Percentiles rank a stretch among this genome's conserved stretches.
These are phyloP conservation scores for Zaprionus ghesquierei DNA, from an alignment of 1,140 invertebrate species.

Conservation along the genomic window DNA sequence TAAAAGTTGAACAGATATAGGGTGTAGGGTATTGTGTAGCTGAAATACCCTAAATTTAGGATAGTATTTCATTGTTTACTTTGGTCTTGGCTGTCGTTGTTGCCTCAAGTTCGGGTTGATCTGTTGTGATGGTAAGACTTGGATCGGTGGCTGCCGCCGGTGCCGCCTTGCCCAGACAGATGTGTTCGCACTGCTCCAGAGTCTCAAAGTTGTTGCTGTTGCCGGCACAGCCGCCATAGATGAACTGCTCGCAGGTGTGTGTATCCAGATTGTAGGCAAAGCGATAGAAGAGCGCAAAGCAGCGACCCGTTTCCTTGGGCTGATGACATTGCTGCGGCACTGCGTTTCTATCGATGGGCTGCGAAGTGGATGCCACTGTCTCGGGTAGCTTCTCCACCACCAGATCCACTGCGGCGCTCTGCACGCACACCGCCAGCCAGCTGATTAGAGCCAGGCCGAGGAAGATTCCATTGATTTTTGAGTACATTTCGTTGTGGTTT, in stretches of 20 bases:
- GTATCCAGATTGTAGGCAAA: conserved; percentile 91
- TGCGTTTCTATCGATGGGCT: conserved; percentile 4
- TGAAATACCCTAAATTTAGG: not conserved
- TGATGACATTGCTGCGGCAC: conserved; percentile 86
- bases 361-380: not conserved
- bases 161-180: conserved; percentile 83
- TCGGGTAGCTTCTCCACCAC: conserved; percentile 52
- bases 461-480: conserved; percentile 31
- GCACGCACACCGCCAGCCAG: conserved; percentile 15
- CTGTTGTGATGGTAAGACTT: conserved; percentile 16
- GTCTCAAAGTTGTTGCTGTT: conserved; percentile 94
- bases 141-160: conserved; percentile 29
- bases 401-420: conserved; percentile 48
- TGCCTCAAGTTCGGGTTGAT: not conserved
- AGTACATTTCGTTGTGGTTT: conserved; percentile 56
- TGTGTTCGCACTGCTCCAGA: conserved; percentile 89
- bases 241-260: conserved; percentile 89
- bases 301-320: conserved; percentile 90
- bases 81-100: not conserved
- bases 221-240: conserved; percentile 94
- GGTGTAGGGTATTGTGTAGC: not conserved
- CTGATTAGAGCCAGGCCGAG: conserved; percentile 14
- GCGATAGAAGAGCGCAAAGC: conserved; percentile 89
- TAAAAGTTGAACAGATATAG: not conserved
- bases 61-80: too few species aligned